These are phyloP conservation scores for Brachionus manjavacas DNA, from an alignment of 1,140 invertebrate species.

Conservation along the genomic window DNA sequence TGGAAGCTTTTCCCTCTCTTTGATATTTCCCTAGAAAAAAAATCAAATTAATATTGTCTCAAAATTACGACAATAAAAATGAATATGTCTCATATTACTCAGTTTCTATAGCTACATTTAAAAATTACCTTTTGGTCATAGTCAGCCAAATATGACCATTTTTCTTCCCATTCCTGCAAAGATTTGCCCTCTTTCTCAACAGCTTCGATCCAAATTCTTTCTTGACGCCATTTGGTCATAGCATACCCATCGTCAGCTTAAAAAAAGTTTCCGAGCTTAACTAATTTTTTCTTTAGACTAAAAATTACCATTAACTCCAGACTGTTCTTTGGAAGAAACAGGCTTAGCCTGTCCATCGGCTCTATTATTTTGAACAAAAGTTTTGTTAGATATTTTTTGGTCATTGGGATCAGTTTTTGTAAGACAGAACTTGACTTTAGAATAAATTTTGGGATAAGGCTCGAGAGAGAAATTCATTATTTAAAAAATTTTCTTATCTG, in stretches of 20 bases:
- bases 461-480: not conserved
- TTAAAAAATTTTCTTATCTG: not conserved
- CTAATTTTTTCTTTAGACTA: not conserved
- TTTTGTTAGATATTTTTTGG: not conserved
- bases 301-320: not conserved
- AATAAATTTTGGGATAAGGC: not conserved
- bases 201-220: constrained; percentile 30
- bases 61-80: not conserved
- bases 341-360: not conserved
- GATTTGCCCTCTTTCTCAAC: constrained; percentile 17
- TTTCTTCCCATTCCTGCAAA: constrained; percentile 26
- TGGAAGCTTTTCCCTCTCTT: constrained; percentile 10
- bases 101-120: not conserved
- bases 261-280: not conserved
- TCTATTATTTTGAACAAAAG: not conserved
- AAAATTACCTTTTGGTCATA: constrained; percentile 39
- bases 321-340: not conserved
- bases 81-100: not conserved
- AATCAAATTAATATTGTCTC: not conserved
- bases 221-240: constrained; percentile 37
- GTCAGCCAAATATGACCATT: constrained; percentile 33
- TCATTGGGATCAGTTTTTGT: not conserved
- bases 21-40: constrained; percentile 6
- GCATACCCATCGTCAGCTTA: constrained; percentile 30
- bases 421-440: not conserved